Evolutionary conservation across 2,113 vertebrate genomes (phyloP).

Genomic region (Nansenia antarctica): DNA sequence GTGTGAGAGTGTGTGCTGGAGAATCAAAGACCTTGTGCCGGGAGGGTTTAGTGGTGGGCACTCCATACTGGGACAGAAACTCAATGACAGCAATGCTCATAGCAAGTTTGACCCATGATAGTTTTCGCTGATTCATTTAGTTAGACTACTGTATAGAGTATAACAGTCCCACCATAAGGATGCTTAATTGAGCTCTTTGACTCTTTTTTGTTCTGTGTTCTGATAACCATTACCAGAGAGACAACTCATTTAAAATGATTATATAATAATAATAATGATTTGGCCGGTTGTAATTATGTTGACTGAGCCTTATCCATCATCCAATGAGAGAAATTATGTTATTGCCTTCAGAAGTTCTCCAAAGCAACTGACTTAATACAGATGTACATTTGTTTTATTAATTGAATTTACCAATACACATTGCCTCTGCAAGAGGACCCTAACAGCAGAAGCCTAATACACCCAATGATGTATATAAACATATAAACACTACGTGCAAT

Average conservation of each 20-base stretch:
- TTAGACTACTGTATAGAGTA: neutral
- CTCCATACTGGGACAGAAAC: too few relatives aligned
- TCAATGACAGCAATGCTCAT: too few relatives aligned
- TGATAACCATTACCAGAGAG: neutral
- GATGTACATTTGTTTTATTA: slow-evolving; percentile 57
- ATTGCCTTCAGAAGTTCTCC: slow-evolving; percentile 35
- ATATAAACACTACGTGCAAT: slow-evolving; percentile 16
- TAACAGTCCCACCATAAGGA: neutral
- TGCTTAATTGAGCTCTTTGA: neutral
- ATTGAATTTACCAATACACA: slow-evolving; percentile 48
- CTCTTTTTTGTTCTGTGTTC: neutral
- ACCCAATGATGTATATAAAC: too few relatives aligned
- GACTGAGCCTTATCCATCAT: slow-evolving; percentile 32
- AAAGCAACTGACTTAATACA: slow-evolving; percentile 36
- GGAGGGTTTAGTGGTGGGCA: too few relatives aligned
- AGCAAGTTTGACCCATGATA: too few relatives aligned
- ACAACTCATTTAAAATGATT: neutral
- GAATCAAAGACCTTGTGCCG: too few relatives aligned
- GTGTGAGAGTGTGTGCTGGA: too few relatives aligned
- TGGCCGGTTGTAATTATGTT: neutral
- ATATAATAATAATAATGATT: neutral
- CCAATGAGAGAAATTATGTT: slow-evolving; percentile 24
- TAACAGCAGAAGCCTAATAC: slow-evolving; percentile 29
- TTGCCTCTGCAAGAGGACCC: slow-evolving; percentile 25
- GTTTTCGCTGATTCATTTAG: neutral